Conservation (phyloP, 2,113 vertebrate species). For the Phalacrocorax pelagicus region DNA sequence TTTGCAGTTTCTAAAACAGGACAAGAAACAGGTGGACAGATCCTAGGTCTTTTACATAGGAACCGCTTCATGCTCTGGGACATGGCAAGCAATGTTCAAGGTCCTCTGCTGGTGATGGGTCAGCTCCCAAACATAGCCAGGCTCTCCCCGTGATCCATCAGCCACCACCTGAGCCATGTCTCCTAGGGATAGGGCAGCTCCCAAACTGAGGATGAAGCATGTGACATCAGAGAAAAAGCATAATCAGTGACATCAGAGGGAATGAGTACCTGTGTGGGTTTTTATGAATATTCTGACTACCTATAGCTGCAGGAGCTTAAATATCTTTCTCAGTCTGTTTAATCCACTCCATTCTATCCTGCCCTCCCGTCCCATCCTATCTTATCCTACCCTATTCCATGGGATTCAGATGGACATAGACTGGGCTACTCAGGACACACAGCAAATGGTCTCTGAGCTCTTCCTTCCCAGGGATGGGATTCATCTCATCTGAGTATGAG, state of each 20-base stretch:
- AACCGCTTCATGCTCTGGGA: neutral
- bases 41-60: neutral
- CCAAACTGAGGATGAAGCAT: neutral
- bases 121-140: neutral
- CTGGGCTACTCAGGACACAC: neutral
- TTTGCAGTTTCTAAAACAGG: neutral
- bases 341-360: too few species aligned
- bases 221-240: neutral
- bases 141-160: neutral
- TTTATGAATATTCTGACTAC: neutral
- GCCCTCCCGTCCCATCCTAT: neutral
- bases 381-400: neutral
- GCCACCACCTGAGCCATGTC: neutral
- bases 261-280: neutral
- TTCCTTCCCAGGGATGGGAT: neutral
- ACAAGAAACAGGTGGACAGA: slow-evolving; percentile 1
- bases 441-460: neutral
- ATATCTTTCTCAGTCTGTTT: neutral
- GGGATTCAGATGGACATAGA: neutral
- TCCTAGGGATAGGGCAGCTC: neutral
- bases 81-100: neutral
- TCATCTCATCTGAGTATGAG: neutral
- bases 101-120: neutral
- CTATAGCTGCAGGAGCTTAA: neutral
- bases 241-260: neutral